Evolutionary conservation across 2,797 vertebrate genomes (phyloP), one percentile per base, ranked within the genome.

Genomic region (Rallus crepitans): DNA sequence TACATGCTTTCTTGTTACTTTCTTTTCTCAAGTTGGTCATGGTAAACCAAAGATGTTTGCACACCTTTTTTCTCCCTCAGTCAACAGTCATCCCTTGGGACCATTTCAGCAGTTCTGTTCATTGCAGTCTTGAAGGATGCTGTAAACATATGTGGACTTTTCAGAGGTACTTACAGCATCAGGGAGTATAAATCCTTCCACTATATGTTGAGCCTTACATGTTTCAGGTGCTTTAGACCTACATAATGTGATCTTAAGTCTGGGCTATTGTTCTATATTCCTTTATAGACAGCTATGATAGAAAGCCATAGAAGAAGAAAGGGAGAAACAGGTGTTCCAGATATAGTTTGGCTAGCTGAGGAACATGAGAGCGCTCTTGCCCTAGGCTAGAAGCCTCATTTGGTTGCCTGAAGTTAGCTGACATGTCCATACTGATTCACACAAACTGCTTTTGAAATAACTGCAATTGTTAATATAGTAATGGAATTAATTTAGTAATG

Each of bases 81-180:
- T 30, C 65, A 79, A 12, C 3, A 61, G 40, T 3, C 42, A 8
- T 45, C 42, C 18, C 21, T 45, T 47, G 19, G n/a, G 47, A 50
- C 37, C 7, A 11, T 52, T 40, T 4, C 7, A 69, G 12, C 12
- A 7, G 13, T 40, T 52, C 12, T 57, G 23, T 55, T 85, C 33
- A 20, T 4, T 15, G 31, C 15, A 10, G 7, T 40, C 55, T 55
- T 59, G 23, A 59, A 83, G 23, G 73, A 65, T 24, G 10, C 35
- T 50, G 15, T 56, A 47, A 31, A 48, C 27, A 55, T 19, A 40
- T 76, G 31, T 2, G 5, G n/a, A 50, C 15, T 89, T 92, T 47
- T 80, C 50, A 59, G 35, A 75, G 37, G 23, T 55, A 17, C 47
- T 64, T 75, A 11, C 7, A 65, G 14, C 0, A 0, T 37, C 1